Conservation (phyloP, 2,797 vertebrate species). For the Sparus aurata region DNA sequence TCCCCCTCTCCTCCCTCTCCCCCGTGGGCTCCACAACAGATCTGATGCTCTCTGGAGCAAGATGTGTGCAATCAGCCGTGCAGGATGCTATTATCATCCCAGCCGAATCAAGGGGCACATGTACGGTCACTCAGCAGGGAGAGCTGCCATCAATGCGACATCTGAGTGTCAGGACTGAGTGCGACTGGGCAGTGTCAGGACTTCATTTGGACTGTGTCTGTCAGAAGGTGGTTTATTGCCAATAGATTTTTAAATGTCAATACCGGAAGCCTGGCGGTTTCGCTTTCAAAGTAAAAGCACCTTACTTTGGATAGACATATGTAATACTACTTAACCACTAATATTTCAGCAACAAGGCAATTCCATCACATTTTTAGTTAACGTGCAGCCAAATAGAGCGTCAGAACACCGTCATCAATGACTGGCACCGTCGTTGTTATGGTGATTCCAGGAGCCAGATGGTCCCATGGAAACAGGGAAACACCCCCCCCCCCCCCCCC, state of each 20-base stretch:
- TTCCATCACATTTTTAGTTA: not conserved
- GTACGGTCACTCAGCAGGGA: conserved; percentile 14
- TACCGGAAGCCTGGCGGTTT: conserved; percentile 17
- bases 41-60: conserved; percentile 62
- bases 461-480: conserved; percentile 64
- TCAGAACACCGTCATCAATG: not conserved
- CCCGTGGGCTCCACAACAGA: conserved; percentile 47
- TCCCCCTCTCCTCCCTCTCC: not conserved
- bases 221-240: not conserved
- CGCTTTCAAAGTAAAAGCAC: conserved; percentile 51
- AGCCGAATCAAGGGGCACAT: conserved; percentile 39
- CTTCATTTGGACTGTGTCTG: not conserved
- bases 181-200: too few species aligned
- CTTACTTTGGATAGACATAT: not conserved
- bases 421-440: not conserved
- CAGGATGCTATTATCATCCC: conserved; percentile 56
- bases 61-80: conserved; percentile 66
- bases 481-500: too few species aligned
- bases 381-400: not conserved
- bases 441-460: not conserved
- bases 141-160: not conserved
- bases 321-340: not conserved
- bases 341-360: accelerated
- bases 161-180: too few species aligned
- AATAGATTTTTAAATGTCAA: not conserved